Conservation (phyloP, 2,113 vertebrate species). For the Forbesichthys papilliferus region DNA sequence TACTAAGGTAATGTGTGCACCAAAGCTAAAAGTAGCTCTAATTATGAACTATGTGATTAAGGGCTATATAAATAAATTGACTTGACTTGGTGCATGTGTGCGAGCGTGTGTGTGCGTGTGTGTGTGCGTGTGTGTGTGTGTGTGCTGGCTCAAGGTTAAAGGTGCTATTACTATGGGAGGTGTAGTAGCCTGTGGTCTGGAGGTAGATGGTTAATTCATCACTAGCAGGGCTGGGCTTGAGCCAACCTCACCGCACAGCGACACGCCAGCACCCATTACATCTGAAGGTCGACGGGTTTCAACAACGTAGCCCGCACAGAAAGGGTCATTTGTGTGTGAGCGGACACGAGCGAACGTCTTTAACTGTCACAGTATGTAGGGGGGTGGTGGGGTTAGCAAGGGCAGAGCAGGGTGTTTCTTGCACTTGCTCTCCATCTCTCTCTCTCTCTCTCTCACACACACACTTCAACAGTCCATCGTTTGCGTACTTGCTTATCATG, state of each 20-base stretch:
- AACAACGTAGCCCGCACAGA: background rate
- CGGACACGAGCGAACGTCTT: background rate
- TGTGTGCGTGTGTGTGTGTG: constrained; percentile 19
- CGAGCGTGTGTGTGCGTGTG: constrained; percentile 16
- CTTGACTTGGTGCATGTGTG: constrained; percentile 27
- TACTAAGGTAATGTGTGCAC: constrained; percentile 20
- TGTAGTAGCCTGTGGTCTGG: constrained; percentile 48
- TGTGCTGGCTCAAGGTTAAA: constrained; percentile 68
- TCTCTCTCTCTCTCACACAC: background rate
- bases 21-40: constrained; percentile 66
- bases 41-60: constrained; percentile 62
- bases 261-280: background rate
- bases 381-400: background rate
- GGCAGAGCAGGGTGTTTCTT: constrained; percentile 4
- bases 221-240: constrained; percentile 42
- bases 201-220: constrained; percentile 54
- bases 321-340: no score
- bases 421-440: constrained; percentile 9
- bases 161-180: constrained; percentile 66
- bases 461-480: constrained; percentile 9
- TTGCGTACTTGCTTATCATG: constrained; percentile 17
- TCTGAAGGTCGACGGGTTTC: background rate
- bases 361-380: background rate
- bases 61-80: no score
- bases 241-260: constrained; percentile 14